Evolutionary conservation across 2,113 vertebrate species (phyloP).

Genomic region (Stomatorhinus ivindoensis): DNA sequence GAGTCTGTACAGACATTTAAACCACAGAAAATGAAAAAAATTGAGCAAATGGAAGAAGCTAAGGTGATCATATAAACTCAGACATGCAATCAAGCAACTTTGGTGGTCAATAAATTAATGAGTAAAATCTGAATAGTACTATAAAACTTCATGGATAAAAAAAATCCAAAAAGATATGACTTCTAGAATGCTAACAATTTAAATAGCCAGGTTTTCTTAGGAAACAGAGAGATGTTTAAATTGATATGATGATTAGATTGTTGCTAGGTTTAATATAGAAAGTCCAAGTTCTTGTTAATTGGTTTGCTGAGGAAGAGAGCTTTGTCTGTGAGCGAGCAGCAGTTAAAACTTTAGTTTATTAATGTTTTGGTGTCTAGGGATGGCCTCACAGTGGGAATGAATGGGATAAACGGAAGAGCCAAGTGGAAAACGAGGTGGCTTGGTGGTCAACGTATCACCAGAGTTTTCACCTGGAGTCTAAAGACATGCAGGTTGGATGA

Average conservation of each 20-base stretch:
- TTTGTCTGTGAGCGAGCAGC: neutral
- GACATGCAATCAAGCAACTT: neutral
- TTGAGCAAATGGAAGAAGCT: neutral
- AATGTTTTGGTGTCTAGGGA: neutral
- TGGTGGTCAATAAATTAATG: neutral
- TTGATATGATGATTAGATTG: neutral
- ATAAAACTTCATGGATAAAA: neutral
- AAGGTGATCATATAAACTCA: neutral
- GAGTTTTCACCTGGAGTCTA: neutral
- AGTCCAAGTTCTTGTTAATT: neutral
- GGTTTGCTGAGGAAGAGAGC: neutral
- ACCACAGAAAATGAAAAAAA: neutral
- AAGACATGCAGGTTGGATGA: neutral
- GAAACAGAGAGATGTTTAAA: neutral
- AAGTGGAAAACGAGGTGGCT: neutral
- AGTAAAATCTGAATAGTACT: neutral
- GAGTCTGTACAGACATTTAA: neutral
- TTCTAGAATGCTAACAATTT: neutral
- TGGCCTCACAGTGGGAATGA: neutral
- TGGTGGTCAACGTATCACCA: neutral
- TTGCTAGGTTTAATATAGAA: neutral
- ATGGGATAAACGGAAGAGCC: neutral
- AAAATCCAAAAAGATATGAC: neutral
- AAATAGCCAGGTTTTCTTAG: neutral
- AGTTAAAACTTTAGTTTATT: neutral